A percentile compares a stretch with the other conserved stretches of the same genome.
Conservation (phyloP, 2,797 vertebrate species). For the Cichlasoma orientale region DNA sequence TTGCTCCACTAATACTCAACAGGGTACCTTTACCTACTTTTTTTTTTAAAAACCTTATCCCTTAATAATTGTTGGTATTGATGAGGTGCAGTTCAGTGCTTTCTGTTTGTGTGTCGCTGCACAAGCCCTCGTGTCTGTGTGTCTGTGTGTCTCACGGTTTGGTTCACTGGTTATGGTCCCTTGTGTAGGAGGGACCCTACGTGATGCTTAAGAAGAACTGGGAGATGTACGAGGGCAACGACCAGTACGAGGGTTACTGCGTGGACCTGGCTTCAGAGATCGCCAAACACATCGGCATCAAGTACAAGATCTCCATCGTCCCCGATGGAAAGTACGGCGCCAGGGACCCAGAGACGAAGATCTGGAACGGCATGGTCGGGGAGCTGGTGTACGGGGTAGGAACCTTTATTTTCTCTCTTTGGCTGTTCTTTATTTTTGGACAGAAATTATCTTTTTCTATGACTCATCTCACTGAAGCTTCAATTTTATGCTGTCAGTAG, state of each 20-base stretch:
- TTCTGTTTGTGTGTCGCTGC: constrained; percentile 20
- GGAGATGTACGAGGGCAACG: constrained; percentile 96
- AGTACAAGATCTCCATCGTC: constrained; percentile 97
- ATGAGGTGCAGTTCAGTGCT: constrained; percentile 6
- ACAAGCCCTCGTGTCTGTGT: constrained; percentile 31
- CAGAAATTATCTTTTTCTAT: background rate
- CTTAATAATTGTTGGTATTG: background rate
- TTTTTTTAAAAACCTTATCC: background rate
- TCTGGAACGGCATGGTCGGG: constrained; percentile 99
- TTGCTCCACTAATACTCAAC: background rate
- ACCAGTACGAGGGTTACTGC: constrained; percentile 97
- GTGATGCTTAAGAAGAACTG: constrained; percentile 99
- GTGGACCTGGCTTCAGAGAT: constrained; percentile 97
- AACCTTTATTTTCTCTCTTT: background rate
- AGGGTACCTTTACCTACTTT: background rate
- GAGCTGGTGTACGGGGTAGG: constrained; percentile 92
- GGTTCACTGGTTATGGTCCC: constrained; percentile 64
- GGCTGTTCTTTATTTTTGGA: background rate
- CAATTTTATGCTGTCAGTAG: constrained; percentile 28
- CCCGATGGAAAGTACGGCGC: constrained; percentile 96
- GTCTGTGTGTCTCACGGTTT: constrained; percentile 60
- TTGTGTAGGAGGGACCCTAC: constrained; percentile 95
- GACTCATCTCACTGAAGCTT: constrained; percentile 20
- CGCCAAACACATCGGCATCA: constrained; percentile 97
- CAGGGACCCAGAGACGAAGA: constrained; percentile 96